Conservation (phyloP, 1,140 invertebrate genomes). For the Lethocerus indicus region DNA sequence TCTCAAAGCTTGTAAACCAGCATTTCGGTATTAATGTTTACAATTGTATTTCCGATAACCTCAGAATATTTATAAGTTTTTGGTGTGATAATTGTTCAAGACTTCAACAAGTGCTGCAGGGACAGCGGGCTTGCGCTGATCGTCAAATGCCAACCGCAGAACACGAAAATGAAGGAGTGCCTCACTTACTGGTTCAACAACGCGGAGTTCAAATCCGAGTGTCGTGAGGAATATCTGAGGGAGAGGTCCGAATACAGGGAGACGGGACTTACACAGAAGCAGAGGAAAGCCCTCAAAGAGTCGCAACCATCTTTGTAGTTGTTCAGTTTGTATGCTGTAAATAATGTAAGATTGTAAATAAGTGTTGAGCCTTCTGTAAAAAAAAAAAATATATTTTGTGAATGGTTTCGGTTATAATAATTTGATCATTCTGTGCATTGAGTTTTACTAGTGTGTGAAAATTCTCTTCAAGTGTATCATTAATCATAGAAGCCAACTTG, state of each 20-base stretch:
- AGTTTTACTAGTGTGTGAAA: too few species aligned
- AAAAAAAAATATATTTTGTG: too few species aligned
- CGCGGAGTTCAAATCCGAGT: constrained; percentile 50
- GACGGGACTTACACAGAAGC: constrained; percentile 60
- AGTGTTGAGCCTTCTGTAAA: too few species aligned
- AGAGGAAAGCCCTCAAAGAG: too few species aligned
- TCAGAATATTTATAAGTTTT: not conserved
- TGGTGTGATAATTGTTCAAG: constrained; percentile 23
- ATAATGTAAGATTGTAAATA: too few species aligned
- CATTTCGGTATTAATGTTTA: not conserved
- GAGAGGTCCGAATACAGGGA: constrained; percentile 63
- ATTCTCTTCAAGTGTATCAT: too few species aligned
- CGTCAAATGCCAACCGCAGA: constrained; percentile 53
- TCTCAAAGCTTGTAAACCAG: not conserved
- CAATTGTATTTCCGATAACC: not conserved
- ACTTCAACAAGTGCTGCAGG: constrained; percentile 61
- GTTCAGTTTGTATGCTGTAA: too few species aligned
- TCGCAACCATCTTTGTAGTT: too few species aligned
- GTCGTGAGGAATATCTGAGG: constrained; percentile 59
- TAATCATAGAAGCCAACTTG: too few species aligned
- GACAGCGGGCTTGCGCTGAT: constrained; percentile 46
- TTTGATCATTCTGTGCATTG: too few species aligned
- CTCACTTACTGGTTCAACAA: constrained; percentile 56
- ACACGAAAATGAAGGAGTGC: constrained; percentile 47
- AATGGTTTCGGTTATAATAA: too few species aligned